Conservation (phyloP, 2,113 vertebrate genomes). For the Tyto alba region DNA sequence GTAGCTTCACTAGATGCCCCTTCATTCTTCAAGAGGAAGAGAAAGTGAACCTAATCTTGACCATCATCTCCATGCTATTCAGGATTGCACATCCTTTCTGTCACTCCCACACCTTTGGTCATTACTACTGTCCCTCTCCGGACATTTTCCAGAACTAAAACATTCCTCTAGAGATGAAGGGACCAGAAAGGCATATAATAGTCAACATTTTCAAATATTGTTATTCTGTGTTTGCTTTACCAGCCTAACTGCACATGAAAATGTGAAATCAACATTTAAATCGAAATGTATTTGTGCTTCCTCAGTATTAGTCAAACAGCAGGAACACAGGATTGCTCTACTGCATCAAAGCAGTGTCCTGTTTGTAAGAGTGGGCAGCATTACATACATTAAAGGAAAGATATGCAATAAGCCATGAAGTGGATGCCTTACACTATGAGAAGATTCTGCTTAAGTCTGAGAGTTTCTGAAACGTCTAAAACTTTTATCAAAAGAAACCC, state of each 20-base stretch:
- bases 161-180: background rate
- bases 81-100: background rate
- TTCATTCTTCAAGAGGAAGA: background rate
- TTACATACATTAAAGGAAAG: background rate
- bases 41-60: background rate
- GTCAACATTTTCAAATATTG: background rate
- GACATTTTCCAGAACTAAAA: background rate
- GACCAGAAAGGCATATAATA: background rate
- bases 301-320: background rate
- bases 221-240: background rate
- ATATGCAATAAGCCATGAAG: background rate
- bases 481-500: background rate
- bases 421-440: background rate
- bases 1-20: background rate
- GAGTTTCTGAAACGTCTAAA: background rate
- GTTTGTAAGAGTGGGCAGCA: background rate
- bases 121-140: background rate
- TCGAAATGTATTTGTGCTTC: background rate
- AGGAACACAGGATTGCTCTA: background rate
- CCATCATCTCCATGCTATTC: background rate
- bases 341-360: background rate
- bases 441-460: background rate
- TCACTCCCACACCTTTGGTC: background rate
- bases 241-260: background rate
- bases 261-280: conserved; percentile 2